Percentiles rank a stretch among this genome's conserved stretches.
phyloP scores from a whole-genome alignment of 2,888 invertebrate genomes.

The Cantharis nigra region DNA sequence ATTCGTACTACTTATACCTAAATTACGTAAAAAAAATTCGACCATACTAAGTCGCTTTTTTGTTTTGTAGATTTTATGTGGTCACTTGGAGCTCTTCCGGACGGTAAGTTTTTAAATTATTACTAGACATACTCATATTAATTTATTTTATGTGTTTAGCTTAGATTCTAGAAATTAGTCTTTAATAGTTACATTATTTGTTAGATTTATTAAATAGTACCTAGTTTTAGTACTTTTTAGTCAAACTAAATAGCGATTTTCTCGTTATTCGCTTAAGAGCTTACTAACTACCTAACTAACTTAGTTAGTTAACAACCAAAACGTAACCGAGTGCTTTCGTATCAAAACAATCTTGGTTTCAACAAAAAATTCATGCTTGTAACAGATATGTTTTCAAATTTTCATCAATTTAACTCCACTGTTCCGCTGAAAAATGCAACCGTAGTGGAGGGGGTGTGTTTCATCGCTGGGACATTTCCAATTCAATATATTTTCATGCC shows the following conservation, averaged over 20 bases:
- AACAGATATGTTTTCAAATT: not conserved
- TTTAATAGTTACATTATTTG: not conserved
- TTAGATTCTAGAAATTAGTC: not conserved
- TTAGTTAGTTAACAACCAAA: not conserved
- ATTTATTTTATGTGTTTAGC: not conserved
- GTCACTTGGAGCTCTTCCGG: constrained; percentile 97
- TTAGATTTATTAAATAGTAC: not conserved
- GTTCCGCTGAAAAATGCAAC: not conserved
- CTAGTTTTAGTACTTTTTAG: not conserved
- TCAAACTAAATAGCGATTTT: not conserved
- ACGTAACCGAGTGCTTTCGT: not conserved
- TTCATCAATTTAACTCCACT: not conserved
- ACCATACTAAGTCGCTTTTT: constrained; percentile 41
- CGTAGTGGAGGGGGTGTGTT: not conserved
- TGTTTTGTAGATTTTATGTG: constrained; percentile 94
- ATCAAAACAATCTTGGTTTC: not conserved
- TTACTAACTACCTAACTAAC: not conserved
- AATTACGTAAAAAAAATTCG: not conserved
- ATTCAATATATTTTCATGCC: not conserved
- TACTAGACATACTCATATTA: not conserved
- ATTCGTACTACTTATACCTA: not conserved
- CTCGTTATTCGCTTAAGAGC: not conserved
- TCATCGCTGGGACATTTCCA: not conserved
- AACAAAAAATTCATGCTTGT: not conserved
- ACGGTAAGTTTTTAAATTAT: constrained; percentile 72